Evolutionary conservation across 2,888 invertebrate genomes (phyloP).

Genomic region (Brenthis daphne): DNA sequence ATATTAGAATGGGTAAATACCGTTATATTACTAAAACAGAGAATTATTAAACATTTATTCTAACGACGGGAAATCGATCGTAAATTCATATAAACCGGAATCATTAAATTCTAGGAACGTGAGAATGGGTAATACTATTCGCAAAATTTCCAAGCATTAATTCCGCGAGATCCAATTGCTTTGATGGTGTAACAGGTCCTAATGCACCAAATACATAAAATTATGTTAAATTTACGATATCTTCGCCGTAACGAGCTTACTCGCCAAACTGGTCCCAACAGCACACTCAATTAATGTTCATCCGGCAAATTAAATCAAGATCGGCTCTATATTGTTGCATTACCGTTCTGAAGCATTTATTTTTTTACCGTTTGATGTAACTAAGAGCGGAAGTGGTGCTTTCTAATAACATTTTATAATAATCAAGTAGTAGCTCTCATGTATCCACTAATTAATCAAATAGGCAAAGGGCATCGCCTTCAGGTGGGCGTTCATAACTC

Average conservation of each 20-base stretch:
- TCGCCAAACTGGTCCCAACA: slow-evolving; percentile 26
- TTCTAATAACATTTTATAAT: slow-evolving; percentile 20
- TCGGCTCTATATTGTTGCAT: slow-evolving; percentile 47
- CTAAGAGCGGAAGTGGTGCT: slow-evolving; percentile 14
- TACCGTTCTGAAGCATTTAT: slow-evolving; percentile 46
- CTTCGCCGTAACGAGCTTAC: slow-evolving; percentile 25
- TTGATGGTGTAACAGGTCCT: slow-evolving; percentile 40
- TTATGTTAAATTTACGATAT: slow-evolving; percentile 39
- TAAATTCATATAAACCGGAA: slow-evolving; percentile 35
- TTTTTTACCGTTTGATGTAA: slow-evolving; percentile 4
- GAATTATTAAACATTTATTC: slow-evolving; percentile 31
- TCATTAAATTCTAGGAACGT: slow-evolving; percentile 40
- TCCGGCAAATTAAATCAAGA: slow-evolving; percentile 54
- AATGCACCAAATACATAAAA: slow-evolving; percentile 40
- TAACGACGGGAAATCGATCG: slow-evolving; percentile 32
- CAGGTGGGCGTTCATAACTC: slow-evolving; percentile 72
- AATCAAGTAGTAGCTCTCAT: slow-evolving; percentile 33
- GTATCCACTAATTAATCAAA: slow-evolving; percentile 59
- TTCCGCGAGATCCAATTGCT: slow-evolving; percentile 23
- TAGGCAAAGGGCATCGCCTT: slow-evolving; percentile 69
- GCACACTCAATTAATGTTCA: slow-evolving; percentile 53
- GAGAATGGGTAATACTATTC: slow-evolving; percentile 40
- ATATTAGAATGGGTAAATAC: slow-evolving; percentile 21
- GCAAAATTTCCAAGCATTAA: slow-evolving; percentile 31
- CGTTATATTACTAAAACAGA: slow-evolving; percentile 26